Percentiles rank a stretch among this genome's conserved stretches.
These are phyloP conservation scores for Sphaerophoria rueppellii DNA, from an alignment of 2,888 invertebrate genomes.

Conservation along the genomic window DNA sequence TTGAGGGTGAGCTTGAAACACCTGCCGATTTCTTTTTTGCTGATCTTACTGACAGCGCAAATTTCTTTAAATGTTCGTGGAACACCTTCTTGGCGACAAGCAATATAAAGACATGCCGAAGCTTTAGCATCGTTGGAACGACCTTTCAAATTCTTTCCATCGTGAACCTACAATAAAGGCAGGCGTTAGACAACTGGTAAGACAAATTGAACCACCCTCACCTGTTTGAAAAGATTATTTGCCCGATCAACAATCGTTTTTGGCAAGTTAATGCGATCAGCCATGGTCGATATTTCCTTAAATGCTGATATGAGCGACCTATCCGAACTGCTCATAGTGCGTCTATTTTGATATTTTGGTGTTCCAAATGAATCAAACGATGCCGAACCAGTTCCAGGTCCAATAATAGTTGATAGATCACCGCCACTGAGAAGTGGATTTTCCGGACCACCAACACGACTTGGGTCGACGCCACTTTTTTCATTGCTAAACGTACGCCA, in stretches of 20 bases:
- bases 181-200: not conserved
- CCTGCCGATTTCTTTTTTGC: conserved; percentile 99
- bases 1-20: conserved; percentile 98
- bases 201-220: conserved; percentile 74
- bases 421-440: conserved; percentile 97
- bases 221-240: conserved; percentile 98
- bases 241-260: conserved; percentile 98
- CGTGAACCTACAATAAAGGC: conserved; percentile 86
- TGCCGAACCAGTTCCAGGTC: conserved; percentile 88
- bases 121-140: conserved; percentile 99
- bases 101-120: conserved; percentile 99
- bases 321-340: conserved; percentile 96
- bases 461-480: conserved; percentile 97
- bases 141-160: conserved; percentile 97
- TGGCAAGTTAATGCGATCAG: conserved; percentile 97
- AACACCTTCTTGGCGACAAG: conserved; percentile 98
- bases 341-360: conserved; percentile 88
- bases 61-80: conserved; percentile 99
- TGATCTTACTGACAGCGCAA: conserved; percentile 99
- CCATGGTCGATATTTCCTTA: conserved; percentile 98
- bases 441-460: conserved; percentile 99
- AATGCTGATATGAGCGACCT: conserved; percentile 97
- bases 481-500: conserved; percentile 99
- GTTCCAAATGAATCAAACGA: conserved; percentile 94
- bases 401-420: conserved; percentile 98